Conservation (phyloP, 2,797 vertebrate genomes). For the Xenentodon cancila region DNA sequence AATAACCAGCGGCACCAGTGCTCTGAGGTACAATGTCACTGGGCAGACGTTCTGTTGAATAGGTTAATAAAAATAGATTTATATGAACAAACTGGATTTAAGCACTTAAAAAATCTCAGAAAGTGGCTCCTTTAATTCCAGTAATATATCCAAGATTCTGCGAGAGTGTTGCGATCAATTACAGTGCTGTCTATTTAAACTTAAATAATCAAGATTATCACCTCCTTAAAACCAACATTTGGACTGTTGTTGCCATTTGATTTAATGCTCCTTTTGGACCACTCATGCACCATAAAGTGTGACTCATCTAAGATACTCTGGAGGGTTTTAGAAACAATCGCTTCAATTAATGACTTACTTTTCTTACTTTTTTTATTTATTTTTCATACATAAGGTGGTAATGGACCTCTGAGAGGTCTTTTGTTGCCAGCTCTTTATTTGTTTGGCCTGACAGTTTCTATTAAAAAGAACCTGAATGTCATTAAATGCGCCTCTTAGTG, state of each 20-base stretch:
- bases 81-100: too few species aligned
- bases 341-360: slow-evolving; percentile 20
- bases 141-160: too few species aligned
- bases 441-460: slow-evolving; percentile 10
- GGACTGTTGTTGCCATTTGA: slow-evolving; percentile 6
- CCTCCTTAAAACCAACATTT: too few species aligned
- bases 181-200: too few species aligned
- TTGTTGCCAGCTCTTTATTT: slow-evolving; percentile 1
- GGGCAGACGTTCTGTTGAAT: not conserved
- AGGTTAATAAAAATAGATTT: too few species aligned
- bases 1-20: too few species aligned
- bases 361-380: not conserved
- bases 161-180: too few species aligned
- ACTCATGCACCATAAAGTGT: not conserved
- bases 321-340: not conserved
- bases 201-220: too few species aligned
- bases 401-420: not conserved
- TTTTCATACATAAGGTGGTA: not conserved
- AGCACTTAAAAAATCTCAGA: too few species aligned
- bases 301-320: slow-evolving; percentile 1
- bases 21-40: not conserved
- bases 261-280: slow-evolving; percentile 6
- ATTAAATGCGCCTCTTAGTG: not conserved
- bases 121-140: too few species aligned
- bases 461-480: slow-evolving; percentile 9